Evolutionary conservation across 2,113 vertebrate genomes (phyloP), one percentile per base, ranked within the genome.

Genomic region (Desmodus rotundus): DNA sequence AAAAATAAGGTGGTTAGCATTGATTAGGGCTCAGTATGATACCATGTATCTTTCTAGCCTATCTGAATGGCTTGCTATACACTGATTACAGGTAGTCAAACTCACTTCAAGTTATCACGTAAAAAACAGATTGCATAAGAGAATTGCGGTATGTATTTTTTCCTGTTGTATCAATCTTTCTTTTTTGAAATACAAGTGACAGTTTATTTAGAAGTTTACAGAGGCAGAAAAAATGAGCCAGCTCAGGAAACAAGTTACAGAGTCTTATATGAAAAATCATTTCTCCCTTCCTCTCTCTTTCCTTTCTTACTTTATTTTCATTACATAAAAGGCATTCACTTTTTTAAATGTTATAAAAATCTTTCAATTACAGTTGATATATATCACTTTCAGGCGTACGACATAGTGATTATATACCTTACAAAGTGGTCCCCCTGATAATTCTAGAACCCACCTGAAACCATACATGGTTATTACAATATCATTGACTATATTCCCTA

Each of bases 1-100:
- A 98, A 89, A 98, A 70, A 85, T 43, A 86, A 81, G 58, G 36
- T 94, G 5, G 28, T 92, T 61, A 87, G 33, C 4, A 93, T 0
- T 52, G 82, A 12, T 67, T 89, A 87, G 68, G 31, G n/a, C 22
- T 93, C 87, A 94, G 7, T 85, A 52, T 50, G 68, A 91, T 54
- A 87, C 2, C 41, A 83, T 38, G 77, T 20, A 67, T 63, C 50
- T 94, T 93, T 61, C 17, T 88, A 95, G 56, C 45, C 47, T 90
- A 65, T 70, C 52, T 82, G 45, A n/a, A 77, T 84, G 41, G 26
- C 33, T 80, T 82, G 12, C 56, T 95, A 81, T 61, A 61, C 20
- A 95, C 20, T 84, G 41, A 76, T 50, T 87, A 52, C 14, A 86
- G 20, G n/a, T 61, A 81, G 54, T 67, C 22, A 83, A 74, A 87